Conservation (phyloP, 2,797 vertebrate species). For the Rhincodon typus region DNA sequence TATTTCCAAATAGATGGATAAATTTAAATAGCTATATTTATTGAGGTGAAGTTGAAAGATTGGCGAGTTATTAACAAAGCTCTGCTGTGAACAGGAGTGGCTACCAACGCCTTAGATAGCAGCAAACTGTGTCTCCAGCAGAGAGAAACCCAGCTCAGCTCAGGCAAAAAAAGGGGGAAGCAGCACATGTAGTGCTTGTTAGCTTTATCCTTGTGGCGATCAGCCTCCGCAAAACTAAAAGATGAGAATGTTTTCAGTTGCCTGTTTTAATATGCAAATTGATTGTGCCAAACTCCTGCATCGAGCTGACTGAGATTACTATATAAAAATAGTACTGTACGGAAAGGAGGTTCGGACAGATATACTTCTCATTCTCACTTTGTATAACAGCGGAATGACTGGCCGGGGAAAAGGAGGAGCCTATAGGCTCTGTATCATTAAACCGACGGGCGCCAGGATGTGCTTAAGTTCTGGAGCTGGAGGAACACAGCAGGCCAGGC, state of each 20-base stretch:
- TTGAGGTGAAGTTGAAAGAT: background rate
- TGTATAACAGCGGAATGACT: too few species aligned
- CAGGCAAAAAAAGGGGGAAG: background rate
- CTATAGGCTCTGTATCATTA: too few species aligned
- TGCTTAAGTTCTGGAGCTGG: too few species aligned
- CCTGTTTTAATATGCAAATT: background rate
- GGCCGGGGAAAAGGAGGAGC: too few species aligned
- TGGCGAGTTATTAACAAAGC: background rate
- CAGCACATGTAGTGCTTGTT: background rate
- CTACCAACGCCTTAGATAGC: background rate
- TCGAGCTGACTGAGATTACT: background rate
- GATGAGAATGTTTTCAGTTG: background rate
- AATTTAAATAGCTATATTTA: background rate
- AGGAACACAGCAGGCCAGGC: too few species aligned
- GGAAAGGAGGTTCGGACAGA: too few species aligned
- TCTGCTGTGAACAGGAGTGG: background rate
- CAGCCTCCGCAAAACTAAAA: background rate
- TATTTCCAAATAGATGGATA: background rate
- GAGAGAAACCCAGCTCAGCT: background rate
- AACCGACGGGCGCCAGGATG: too few species aligned
- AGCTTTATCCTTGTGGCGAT: background rate
- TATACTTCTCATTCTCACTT: too few species aligned
- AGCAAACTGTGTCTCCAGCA: background rate
- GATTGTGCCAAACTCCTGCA: background rate
- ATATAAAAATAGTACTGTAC: too few species aligned